These are phyloP conservation scores for Umimayanthus kanabou DNA, from an alignment of 92 coral and sea anemone genomes.

Conservation along the genomic window DNA sequence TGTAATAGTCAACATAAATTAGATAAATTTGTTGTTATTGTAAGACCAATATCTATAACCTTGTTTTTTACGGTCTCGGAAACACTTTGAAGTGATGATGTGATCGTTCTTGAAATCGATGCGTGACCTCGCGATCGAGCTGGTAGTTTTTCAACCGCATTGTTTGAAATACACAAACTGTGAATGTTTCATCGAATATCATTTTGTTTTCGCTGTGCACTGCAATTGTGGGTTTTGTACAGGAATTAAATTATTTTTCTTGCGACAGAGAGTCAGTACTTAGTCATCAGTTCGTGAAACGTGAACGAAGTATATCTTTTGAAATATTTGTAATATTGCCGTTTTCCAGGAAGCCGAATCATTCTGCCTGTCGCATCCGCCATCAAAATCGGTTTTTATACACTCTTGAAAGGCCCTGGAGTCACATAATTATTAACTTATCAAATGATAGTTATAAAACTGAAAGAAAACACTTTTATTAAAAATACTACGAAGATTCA, in stretches of 20 bases:
- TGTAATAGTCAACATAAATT: neutral
- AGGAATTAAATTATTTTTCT: neutral
- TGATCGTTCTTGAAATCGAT: neutral
- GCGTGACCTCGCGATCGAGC: slow-evolving; percentile 1
- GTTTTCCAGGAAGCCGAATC: neutral
- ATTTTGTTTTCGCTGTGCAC: neutral
- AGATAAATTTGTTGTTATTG: neutral
- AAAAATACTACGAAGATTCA: no score
- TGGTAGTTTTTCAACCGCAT: neutral
- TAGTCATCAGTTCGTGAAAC: neutral
- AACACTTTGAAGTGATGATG: neutral
- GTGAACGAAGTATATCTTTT: no score
- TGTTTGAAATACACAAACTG: neutral
- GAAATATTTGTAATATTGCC: no score
- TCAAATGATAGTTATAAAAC: no score
- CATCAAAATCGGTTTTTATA: no score
- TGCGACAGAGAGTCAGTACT: neutral
- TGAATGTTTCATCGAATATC: neutral
- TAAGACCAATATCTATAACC: slow-evolving; percentile 4
- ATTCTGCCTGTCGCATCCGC: neutral
- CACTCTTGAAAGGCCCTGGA: neutral
- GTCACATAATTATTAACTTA: no score
- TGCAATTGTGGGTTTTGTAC: neutral
- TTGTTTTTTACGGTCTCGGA: neutral
- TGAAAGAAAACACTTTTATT: no score